Conservation (phyloP, 2,113 vertebrate species). For the Tychaedon coryphoeus region DNA sequence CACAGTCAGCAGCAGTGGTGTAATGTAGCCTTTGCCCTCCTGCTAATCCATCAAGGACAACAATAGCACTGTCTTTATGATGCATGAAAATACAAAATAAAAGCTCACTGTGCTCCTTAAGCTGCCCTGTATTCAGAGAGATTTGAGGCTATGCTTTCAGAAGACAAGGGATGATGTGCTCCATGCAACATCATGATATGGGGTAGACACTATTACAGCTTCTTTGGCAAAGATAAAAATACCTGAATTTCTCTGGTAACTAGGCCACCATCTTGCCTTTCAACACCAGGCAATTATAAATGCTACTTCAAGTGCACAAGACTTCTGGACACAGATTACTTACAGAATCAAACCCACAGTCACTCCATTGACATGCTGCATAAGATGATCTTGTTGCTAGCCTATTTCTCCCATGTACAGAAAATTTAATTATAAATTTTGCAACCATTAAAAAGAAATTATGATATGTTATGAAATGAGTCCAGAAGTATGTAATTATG, state of each 20-base stretch:
- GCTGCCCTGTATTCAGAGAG: neutral
- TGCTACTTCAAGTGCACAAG: neutral
- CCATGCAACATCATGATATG: neutral
- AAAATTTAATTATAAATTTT: neutral
- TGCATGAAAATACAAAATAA: neutral
- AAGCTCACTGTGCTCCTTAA: neutral
- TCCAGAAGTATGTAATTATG: neutral
- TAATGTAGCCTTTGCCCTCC: neutral
- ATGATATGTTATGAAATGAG: neutral
- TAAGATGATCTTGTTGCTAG: neutral
- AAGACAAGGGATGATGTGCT: neutral
- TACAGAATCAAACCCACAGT: neutral
- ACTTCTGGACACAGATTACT: neutral
- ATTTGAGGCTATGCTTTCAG: neutral
- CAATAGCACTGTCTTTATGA: neutral
- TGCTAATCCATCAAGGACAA: neutral
- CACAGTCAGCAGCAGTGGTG: neutral
- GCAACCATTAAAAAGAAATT: neutral
- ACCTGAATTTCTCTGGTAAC: neutral
- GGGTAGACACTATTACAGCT: neutral
- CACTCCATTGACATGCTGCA: neutral
- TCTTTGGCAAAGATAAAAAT: neutral
- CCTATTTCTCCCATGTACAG: neutral
- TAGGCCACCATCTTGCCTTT: neutral
- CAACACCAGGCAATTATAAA: neutral